Percentiles rank a stretch among this genome's conserved stretches.
These are phyloP conservation scores for Polydrusus tereticollis DNA, from an alignment of 2,888 invertebrate species.

Conservation along the genomic window DNA sequence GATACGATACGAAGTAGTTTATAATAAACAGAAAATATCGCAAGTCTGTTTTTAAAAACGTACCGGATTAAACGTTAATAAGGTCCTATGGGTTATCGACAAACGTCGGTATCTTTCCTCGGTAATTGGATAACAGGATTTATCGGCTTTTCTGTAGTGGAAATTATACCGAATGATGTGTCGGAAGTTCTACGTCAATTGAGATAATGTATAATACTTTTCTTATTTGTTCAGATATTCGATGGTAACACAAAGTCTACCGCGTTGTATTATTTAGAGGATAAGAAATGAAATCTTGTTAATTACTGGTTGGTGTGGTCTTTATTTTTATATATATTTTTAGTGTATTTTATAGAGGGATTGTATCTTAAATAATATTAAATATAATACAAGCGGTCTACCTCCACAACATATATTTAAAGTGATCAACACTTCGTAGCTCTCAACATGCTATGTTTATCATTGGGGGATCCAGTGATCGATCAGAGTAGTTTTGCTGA, in stretches of 20 bases:
- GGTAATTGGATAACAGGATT: slow-evolving; percentile 3
- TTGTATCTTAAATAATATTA: not conserved
- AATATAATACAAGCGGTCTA: no score
- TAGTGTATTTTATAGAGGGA: not conserved
- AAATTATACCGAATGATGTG: not conserved
- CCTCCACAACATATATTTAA: no score
- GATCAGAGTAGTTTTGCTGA: no score
- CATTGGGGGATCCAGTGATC: no score
- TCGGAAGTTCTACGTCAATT: slow-evolving; percentile 10
- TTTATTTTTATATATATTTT: not conserved
- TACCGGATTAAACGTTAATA: not conserved
- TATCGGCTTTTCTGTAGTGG: slow-evolving; percentile 8
- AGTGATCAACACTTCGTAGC: no score
- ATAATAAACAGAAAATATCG: not conserved
- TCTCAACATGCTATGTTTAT: no score
- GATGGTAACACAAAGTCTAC: slow-evolving; percentile 2
- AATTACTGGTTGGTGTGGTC: slow-evolving; percentile 13
- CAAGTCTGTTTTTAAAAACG: not conserved
- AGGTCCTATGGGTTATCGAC: slow-evolving; percentile 1
- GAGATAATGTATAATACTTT: not conserved
- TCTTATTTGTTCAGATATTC: slow-evolving; percentile 7
- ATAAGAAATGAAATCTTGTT: not conserved
- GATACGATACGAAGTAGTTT: not conserved
- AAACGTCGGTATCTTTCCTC: not conserved
- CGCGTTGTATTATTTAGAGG: slow-evolving; percentile 7